Conservation (phyloP, 1,140 invertebrate genomes). For the Episyrphus balteatus region DNA sequence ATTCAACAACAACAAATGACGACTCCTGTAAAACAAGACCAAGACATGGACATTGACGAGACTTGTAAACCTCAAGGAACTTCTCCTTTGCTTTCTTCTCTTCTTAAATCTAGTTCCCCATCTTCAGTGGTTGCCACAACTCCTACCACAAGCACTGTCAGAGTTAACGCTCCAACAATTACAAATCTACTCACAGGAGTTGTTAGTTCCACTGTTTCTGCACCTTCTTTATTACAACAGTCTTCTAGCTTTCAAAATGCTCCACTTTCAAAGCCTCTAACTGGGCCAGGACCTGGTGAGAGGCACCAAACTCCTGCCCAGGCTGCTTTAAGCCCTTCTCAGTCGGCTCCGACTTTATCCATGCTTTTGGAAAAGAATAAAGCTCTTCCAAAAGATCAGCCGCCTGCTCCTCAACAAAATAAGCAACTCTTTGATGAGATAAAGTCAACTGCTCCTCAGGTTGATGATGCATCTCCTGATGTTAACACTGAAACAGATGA, state of each 20-base stretch:
- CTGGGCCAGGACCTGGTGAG: not conserved
- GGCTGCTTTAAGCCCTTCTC: constrained; percentile 40
- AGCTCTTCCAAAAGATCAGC: constrained; percentile 37
- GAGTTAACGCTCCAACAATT: constrained; percentile 40
- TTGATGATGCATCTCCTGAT: constrained; percentile 2
- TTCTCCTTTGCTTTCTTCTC: constrained; percentile 69
- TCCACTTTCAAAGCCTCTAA: constrained; percentile 22
- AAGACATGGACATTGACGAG: not conserved
- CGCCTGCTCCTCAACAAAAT: no score
- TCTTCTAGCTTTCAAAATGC: constrained; percentile 12
- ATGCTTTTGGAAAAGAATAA: constrained; percentile 52
- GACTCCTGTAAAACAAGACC: constrained; percentile 8
- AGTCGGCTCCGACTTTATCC: constrained; percentile 51
- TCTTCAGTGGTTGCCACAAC: constrained; percentile 33
- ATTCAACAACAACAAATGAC: constrained; percentile 5
- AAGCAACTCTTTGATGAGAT: constrained; percentile 35
- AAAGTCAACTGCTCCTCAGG: constrained; percentile 12
- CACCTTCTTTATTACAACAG: constrained; percentile 18
- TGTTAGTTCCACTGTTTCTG: not conserved
- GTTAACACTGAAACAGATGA: constrained; percentile 3
- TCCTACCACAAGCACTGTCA: constrained; percentile 38
- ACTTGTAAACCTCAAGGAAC: constrained; percentile 13
- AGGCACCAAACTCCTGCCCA: constrained; percentile 8
- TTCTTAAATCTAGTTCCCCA: constrained; percentile 61
- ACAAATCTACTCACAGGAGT: constrained; percentile 40